Base-by-base conservation (phyloP, 1,140 invertebrate species). In the Drosophila truncata region DNA sequence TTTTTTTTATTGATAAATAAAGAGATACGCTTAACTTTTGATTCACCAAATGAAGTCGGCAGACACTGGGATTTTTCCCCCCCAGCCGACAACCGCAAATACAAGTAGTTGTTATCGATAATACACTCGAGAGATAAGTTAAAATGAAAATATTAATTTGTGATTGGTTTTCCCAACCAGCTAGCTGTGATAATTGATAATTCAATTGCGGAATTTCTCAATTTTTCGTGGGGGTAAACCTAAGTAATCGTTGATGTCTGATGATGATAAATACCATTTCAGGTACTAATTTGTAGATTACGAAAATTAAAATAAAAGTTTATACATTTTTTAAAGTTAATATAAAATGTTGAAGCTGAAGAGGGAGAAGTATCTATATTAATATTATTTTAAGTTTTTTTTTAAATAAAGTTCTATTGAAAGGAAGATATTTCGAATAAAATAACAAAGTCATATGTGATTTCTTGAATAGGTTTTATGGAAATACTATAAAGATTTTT, bases 81-180 rank as follows among this genome's bases (percentile, higher is more conserved):
- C 35, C 49, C 60, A 63, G 18, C 33, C 13, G 25, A 63, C 49
- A 63, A 57, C n/a, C 35, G 20, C 61, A 60, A 41, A 41, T 64
- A 23, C 50, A 9, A 35, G 18, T 35, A 14, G 54, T 18, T 64
- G 18, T 41, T 64, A 61, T 49, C 61, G 7, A 20, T 9, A 44
- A 39, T 41, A 49, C 69, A 49, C 69, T 72, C 35, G 13, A 35
- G 2, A 72, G 69, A 72, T 72, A 72, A 72, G 65, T 49, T 58
- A 9, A 41, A 54, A 20, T 47, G 52, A 39, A 66, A 50, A 42
- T 52, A 69, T 66, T 69, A 35, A 66, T 54, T 70, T 39, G 47
- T 33, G 18, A 23, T 44, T 35, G 66, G 62, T 35, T 35, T 50
- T 70, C 16, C 62, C 66, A 46, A 14, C 10, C 13, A 35, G 18